Conservation (phyloP, 2,797 vertebrate species). For the Tachyglossus aculeatus region DNA sequence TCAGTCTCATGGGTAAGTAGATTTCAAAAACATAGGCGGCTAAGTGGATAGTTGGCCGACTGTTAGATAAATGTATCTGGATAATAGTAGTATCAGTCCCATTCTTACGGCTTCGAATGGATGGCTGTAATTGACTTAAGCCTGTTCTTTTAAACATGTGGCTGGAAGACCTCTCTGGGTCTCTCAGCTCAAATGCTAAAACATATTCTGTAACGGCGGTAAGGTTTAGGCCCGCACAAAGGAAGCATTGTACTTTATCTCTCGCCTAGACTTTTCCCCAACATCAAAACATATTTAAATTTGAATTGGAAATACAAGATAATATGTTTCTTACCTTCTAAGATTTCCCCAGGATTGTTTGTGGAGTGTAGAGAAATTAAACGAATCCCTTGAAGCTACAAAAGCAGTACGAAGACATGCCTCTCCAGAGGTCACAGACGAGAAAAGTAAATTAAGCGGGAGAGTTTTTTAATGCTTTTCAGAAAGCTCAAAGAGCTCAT, state of each 20-base stretch:
- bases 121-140: constrained; percentile 56
- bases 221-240: constrained; percentile 34
- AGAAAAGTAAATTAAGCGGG: not conserved
- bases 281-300: constrained; percentile 62
- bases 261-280: constrained; percentile 33
- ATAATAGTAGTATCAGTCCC: constrained; percentile 59
- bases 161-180: constrained; percentile 64
- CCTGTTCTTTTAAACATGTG: constrained; percentile 60
- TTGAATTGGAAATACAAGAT: constrained; percentile 52
- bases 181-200: constrained; percentile 57
- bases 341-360: constrained; percentile 20
- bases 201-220: constrained; percentile 22
- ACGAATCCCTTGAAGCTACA: constrained; percentile 4
- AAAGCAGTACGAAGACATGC: not conserved
- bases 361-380: constrained; percentile 1
- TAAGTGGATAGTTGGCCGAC: constrained; percentile 58
- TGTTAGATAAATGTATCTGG: constrained; percentile 53
- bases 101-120: constrained; percentile 41
- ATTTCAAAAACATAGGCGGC: constrained; percentile 67
- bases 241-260: constrained; percentile 48
- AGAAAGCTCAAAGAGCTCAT: constrained; percentile 9
- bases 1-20: constrained; percentile 62
- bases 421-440: not conserved
- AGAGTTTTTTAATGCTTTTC: not conserved
- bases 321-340: constrained; percentile 40